Evolutionary conservation across 1,140 invertebrate genomes (phyloP), one percentile per base, ranked within the genome.

Genomic region (Sitophilus oryzae): DNA sequence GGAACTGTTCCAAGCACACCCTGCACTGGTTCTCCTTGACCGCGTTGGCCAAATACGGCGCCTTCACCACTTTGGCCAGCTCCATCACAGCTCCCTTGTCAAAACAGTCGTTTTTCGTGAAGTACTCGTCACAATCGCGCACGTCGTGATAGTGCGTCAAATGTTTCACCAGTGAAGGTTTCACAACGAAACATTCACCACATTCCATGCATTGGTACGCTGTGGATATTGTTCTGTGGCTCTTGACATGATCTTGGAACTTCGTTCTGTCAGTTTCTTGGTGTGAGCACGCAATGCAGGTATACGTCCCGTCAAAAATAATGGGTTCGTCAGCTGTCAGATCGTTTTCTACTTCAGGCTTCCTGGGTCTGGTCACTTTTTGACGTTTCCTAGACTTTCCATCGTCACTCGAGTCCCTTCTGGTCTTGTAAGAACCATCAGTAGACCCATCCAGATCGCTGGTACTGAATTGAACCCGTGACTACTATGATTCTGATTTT

Each of bases 201-300:
- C 83, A 85, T 64, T 85, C 83, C 64, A 83, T 69, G 62, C 83
- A 85, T 48, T 83, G 75, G 61, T 80, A 82, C 37, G 78, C 74
- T 47, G 75, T 79, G 19, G 73, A 77, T 10, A 77, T 73, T 48
- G 80, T 74, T 58, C 78, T 77, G 66, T 78, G 78, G 1, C 54
- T 64, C 0, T 72, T 69, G 11, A 83, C 74, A 59, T 85, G 82
- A 10, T 65, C 60, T 41, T 79, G 73, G 54, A 83, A 69, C 1
- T 61, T 44, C 9, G 69, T 16, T 56, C 74, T 76, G 35, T 74
- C 65, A 10, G 62, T 57, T 22, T 68, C 71, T n/a, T 54, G 60
- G 50, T 68, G 67, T 43, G 71, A 66, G 53, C 81, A 82, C 35
- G 76, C 75, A 38, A 74, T 76, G 49, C 79, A 82, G n/a, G 68